phyloP scores from a whole-genome alignment of 1,140 invertebrate species.

The Psilanteris sp. region DNA sequence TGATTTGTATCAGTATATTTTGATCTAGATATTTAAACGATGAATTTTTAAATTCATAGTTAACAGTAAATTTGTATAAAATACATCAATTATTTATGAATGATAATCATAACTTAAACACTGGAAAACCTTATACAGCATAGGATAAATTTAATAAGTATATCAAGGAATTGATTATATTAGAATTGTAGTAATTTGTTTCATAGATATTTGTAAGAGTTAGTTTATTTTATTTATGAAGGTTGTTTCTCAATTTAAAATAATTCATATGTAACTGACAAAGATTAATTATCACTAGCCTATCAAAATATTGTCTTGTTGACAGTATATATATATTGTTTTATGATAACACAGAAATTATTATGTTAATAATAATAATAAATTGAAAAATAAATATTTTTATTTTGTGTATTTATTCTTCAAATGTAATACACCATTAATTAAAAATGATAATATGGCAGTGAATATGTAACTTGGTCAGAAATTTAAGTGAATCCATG shows the following conservation, averaged over 20 bases:
- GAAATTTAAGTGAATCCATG: neutral
- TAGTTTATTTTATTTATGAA: too few species aligned
- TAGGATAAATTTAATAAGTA: conserved; percentile 7
- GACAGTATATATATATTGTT: too few species aligned
- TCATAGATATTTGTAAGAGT: too few species aligned
- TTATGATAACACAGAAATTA: too few species aligned
- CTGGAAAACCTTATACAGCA: conserved; percentile 3
- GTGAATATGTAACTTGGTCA: conserved; percentile 2
- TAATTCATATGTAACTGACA: too few species aligned
- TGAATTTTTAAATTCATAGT: conserved; percentile 15
- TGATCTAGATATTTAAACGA: neutral
- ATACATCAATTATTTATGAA: neutral
- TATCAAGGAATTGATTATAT: neutral
- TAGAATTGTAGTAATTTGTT: too few species aligned
- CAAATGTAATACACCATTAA: too few species aligned
- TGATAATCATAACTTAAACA: neutral
- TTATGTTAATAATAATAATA: too few species aligned
- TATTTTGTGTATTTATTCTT: neutral
- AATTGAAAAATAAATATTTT: too few species aligned
- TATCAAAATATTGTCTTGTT: too few species aligned
- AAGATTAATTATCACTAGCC: too few species aligned
- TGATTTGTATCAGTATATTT: neutral
- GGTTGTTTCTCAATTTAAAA: too few species aligned
- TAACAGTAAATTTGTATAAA: conserved; percentile 4
- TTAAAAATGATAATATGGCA: neutral